phyloP scores from a whole-genome alignment of 1,140 invertebrate genomes.

The Neuroterus valhalla region DNA sequence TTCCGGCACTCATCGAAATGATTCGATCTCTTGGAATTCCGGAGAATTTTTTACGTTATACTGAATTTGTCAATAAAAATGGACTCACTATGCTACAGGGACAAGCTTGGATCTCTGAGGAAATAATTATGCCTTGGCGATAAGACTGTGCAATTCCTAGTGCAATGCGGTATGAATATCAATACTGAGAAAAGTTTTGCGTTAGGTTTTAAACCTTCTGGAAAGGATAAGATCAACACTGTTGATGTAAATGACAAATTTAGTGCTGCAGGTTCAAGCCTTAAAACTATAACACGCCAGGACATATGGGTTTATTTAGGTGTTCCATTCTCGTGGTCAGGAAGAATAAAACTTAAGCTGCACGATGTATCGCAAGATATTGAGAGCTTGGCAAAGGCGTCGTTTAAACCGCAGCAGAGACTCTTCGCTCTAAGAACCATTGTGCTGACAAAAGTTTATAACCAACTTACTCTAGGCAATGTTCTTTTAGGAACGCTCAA shows the following conservation, averaged over 20 bases:
- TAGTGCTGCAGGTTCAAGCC: background rate
- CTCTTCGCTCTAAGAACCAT: too few relatives aligned
- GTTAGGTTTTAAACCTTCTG: conserved; percentile 49
- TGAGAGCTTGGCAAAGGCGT: too few relatives aligned
- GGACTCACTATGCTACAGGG: conserved; percentile 40
- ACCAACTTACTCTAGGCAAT: too few relatives aligned
- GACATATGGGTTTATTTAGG: conserved; percentile 60
- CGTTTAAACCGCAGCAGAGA: too few relatives aligned
- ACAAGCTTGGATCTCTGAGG: conserved; percentile 44
- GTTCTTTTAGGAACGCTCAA: conserved; percentile 48
- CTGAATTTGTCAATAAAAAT: background rate
- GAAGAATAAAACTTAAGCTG: conserved; percentile 41
- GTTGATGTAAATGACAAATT: conserved; percentile 7
- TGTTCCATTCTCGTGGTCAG: conserved; percentile 41
- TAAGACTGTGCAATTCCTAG: conserved; percentile 24
- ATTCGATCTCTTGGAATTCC: conserved; percentile 37
- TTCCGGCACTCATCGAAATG: conserved; percentile 43
- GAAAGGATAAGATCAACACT: conserved; percentile 37
- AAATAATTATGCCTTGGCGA: conserved; percentile 33
- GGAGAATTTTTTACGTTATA: conserved; percentile 41
- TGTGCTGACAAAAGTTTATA: too few relatives aligned
- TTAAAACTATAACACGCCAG: conserved; percentile 36
- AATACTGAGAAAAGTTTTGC: conserved; percentile 54
- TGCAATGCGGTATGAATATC: background rate
- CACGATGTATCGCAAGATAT: too few relatives aligned